Conservation (phyloP, 1,140 invertebrate genomes). For the Tetragonula clypearis region DNA sequence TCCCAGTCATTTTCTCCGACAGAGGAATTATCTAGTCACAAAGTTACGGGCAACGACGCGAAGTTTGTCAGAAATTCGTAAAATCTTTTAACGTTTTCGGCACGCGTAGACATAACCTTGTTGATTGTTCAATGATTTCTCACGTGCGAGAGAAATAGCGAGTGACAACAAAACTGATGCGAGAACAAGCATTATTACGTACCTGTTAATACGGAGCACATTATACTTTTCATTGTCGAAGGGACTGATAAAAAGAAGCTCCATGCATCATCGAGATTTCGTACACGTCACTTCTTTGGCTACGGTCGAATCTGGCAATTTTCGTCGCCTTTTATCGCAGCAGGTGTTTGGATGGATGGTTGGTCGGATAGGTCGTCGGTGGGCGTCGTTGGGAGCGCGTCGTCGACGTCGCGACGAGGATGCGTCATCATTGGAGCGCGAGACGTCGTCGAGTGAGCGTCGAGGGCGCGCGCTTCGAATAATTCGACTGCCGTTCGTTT, state of each 20-base stretch:
- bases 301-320: neutral
- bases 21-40: neutral
- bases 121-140: neutral
- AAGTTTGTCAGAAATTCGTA: neutral
- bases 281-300: neutral
- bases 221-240: neutral
- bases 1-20: neutral
- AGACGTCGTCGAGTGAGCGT: conserved; percentile 73
- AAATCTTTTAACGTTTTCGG: neutral
- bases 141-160: neutral
- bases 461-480: conserved; percentile 55
- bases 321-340: neutral
- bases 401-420: conserved; percentile 24
- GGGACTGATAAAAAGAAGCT: no score
- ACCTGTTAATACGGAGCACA: no score
- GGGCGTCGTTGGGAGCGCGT: conserved; percentile 27
- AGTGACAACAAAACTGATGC: neutral
- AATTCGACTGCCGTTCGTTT: neutral
- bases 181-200: neutral
- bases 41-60: neutral
- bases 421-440: conserved; percentile 74
- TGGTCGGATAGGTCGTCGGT: conserved; percentile 18
- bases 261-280: neutral
- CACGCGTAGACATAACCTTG: neutral
- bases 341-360: neutral